Evolutionary conservation across 1,140 invertebrate genomes (phyloP).

Genomic region (Pseudomyrmex sp.): DNA sequence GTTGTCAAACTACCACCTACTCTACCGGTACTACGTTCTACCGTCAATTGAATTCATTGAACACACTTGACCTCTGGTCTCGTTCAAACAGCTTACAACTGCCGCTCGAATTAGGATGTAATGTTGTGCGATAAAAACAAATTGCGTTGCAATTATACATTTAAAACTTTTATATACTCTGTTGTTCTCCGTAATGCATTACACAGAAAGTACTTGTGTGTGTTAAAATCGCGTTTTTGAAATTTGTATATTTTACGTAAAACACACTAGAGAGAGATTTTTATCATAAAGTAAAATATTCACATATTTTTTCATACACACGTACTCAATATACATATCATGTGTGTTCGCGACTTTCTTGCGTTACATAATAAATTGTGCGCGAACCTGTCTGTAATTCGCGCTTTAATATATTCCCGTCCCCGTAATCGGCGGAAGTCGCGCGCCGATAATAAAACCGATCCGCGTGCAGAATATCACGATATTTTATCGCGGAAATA

Average conservation of each 20-base stretch:
- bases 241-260: too few species aligned
- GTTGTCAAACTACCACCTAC: constrained; percentile 60
- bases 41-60: constrained; percentile 23
- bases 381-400: background rate
- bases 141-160: background rate
- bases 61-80: constrained; percentile 46
- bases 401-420: constrained; percentile 27
- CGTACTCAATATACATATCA: background rate
- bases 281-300: background rate
- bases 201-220: too few species aligned
- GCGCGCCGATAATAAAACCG: constrained; percentile 25
- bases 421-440: background rate
- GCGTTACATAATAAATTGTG: background rate
- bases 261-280: background rate
- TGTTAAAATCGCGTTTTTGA: too few species aligned
- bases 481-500: constrained; percentile 23
- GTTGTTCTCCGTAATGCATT: too few species aligned
- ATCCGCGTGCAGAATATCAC: constrained; percentile 21
- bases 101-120: background rate
- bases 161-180: too few species aligned
- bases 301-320: background rate
- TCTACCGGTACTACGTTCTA: background rate
- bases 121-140: background rate
- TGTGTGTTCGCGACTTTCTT: background rate
- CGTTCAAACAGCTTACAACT: background rate